These are phyloP conservation scores for Speoplatyrhinus poulsoni DNA, from an alignment of 2,113 vertebrate genomes.

Conservation along the genomic window DNA sequence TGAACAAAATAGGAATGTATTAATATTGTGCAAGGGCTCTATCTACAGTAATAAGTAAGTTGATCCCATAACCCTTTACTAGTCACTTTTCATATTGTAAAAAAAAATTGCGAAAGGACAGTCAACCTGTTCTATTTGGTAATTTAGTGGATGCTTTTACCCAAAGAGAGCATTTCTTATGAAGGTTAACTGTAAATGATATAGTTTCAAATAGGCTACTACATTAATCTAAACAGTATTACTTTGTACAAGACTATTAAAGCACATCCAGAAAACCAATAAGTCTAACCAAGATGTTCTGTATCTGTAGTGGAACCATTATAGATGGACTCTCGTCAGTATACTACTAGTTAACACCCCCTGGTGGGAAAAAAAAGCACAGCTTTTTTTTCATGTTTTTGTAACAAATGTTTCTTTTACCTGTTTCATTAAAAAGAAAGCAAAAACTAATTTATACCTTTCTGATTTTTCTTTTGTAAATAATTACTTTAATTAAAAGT, in stretches of 20 bases:
- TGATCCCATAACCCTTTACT: constrained; percentile 14
- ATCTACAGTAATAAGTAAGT: constrained; percentile 12
- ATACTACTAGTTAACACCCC: constrained; percentile 38
- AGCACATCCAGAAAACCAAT: not conserved
- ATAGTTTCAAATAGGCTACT: too few relatives aligned
- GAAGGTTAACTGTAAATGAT: too few relatives aligned
- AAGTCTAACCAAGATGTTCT: not conserved
- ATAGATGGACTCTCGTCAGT: constrained; percentile 13
- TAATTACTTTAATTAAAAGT: too few relatives aligned
- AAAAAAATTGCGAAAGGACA: not conserved
- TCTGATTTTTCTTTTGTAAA: not conserved
- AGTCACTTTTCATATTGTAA: not conserved
- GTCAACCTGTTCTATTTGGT: not conserved
- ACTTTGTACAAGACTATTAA: too few relatives aligned
- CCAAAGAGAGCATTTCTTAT: too few relatives aligned
- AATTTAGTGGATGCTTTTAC: not conserved
- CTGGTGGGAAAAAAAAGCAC: constrained; percentile 50
- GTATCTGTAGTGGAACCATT: constrained; percentile 31
- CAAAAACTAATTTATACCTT: constrained; percentile 8
- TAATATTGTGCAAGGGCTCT: constrained; percentile 33
- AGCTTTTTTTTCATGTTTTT: constrained; percentile 53
- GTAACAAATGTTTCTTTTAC: constrained; percentile 60
- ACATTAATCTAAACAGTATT: too few relatives aligned
- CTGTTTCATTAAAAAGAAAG: constrained; percentile 58
- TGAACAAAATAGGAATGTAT: constrained; percentile 33